These are phyloP conservation scores for Nyctalus aviator DNA, from an alignment of 2,797 vertebrate species.

Conservation along the genomic window DNA sequence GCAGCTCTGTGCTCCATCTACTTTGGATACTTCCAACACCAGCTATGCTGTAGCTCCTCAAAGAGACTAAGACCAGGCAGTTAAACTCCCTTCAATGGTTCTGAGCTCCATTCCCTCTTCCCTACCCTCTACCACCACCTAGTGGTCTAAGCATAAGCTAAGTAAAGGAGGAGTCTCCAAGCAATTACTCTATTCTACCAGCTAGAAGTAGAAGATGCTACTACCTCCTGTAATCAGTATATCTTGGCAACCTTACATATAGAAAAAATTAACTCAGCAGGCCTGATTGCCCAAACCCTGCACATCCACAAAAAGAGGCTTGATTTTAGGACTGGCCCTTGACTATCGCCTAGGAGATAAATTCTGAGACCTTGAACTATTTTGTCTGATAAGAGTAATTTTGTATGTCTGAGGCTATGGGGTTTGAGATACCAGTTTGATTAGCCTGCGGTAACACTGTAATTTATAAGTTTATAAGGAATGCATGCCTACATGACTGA, in stretches of 20 bases:
- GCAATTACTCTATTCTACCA: background rate
- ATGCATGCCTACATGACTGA: background rate
- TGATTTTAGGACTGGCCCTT: background rate
- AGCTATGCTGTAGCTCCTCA: background rate
- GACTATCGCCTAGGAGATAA: background rate
- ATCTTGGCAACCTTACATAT: background rate
- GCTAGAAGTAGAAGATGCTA: background rate
- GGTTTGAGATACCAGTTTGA: background rate
- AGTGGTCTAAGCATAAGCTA: background rate
- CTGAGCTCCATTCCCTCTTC: background rate
- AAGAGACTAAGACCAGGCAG: background rate
- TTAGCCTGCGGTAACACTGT: background rate
- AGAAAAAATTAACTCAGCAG: background rate
- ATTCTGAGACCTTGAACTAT: background rate
- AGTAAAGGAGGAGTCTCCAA: background rate
- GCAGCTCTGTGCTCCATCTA: background rate
- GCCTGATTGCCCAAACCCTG: background rate
- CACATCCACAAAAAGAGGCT: background rate
- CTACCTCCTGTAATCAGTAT: background rate
- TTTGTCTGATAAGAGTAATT: background rate
- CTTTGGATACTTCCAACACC: background rate
- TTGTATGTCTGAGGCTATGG: background rate
- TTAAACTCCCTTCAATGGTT: background rate
- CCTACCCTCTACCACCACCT: background rate
- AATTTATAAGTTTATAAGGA: background rate